Evolutionary conservation across 2,113 vertebrate genomes (phyloP), one percentile per base, ranked within the genome.

Genomic region (Aviceda subcristata): DNA sequence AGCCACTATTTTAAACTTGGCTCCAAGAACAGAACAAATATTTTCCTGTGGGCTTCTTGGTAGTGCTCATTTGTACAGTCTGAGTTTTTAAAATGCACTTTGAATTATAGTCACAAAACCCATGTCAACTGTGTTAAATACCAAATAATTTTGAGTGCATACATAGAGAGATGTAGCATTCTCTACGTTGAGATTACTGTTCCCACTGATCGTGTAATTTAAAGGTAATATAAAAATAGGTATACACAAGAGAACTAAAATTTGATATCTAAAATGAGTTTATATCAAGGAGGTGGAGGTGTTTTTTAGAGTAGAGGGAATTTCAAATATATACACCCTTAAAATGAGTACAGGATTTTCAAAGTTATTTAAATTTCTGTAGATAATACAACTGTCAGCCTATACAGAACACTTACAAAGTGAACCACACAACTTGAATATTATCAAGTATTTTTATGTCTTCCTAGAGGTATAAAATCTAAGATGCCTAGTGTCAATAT

Each of bases 301-400:
- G 1, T 20, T 73, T 51, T 34, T 75, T 50, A 32, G 78, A 86
- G 36, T 12, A 51, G 60, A 71, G 7, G 14, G 17, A 23, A 45
- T 68, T 55, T 48, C 27, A 86, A 53, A 46, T 45, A 34, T 4
- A 12, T 8, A 19, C 2, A 0, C 0, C 10, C 4, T 46, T 73
- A 68, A 69, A 75, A 1, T 11, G 17, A 67, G 8, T 38, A 48
- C 7, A 29, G 39, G 48, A 34, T 60, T 64, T 81, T 77, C 7
- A 60, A 55, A 30, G 18, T 60, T 51, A 39, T 27, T 74, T 23
- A 53, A 8, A 57, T 53, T 86, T 78, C 45, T 82, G 21, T 67
- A 23, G 45, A 46, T 64, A 91, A 48, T 48, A 12, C 7, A 63
- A 9, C 38, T 83, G 6, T n/a, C 45, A 63, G 15, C 7, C 41